phyloP scores from a whole-genome alignment of 2,797 vertebrate species.

The Helicolenus hilgendorfi region DNA sequence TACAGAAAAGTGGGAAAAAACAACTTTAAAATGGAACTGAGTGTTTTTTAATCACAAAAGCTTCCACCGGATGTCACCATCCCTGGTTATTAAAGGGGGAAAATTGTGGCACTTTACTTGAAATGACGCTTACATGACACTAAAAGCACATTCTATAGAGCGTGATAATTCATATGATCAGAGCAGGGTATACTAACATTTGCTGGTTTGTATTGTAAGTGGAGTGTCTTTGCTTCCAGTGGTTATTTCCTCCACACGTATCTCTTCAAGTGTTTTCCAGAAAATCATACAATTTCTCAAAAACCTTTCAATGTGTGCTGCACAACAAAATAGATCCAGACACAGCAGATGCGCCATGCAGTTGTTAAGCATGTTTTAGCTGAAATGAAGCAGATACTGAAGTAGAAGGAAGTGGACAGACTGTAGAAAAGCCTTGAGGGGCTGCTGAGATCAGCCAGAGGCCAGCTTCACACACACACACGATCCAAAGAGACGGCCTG shows the following conservation, averaged over 20 bases:
- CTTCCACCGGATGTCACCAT: neutral
- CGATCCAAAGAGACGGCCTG: constrained; percentile 6
- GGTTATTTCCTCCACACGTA: neutral
- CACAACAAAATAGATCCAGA: constrained; percentile 2
- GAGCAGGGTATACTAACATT: neutral
- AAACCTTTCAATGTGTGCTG: neutral
- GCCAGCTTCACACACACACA: constrained; percentile 28
- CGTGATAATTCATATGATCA: constrained; percentile 24
- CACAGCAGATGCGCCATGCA: neutral
- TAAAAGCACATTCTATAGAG: constrained; percentile 32
- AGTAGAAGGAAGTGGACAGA: constrained; percentile 1
- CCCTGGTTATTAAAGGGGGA: constrained; percentile 5
- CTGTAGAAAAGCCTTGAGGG: constrained; percentile 23
- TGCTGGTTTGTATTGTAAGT: neutral
- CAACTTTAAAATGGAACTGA: neutral
- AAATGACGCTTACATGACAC: constrained; percentile 20
- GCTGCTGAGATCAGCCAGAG: constrained; percentile 40
- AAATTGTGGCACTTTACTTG: constrained; percentile 13
- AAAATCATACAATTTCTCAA: neutral
- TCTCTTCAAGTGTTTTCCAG: neutral
- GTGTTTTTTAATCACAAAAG: constrained; percentile 11
- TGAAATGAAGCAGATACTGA: neutral
- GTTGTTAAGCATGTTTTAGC: neutral
- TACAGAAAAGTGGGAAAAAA: neutral
- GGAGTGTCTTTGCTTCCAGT: neutral